A percentile compares a stretch with the other conserved stretches of the same genome.
Evolutionary conservation across 23 tunicate species (phyloP).

Genomic region (Ascidia mentula): DNA sequence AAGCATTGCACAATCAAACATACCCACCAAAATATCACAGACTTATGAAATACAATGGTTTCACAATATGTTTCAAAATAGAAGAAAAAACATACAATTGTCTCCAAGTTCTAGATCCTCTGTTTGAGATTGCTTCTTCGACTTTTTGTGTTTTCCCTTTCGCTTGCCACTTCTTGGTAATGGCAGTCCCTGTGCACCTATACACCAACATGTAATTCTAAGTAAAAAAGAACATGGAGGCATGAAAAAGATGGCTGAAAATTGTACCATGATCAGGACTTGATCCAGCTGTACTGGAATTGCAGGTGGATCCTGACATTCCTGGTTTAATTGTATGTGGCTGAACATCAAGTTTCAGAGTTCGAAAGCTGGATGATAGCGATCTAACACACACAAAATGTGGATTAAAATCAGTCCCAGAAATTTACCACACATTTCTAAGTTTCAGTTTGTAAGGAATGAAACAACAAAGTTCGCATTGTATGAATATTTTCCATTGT

Average conservation of each 20-base stretch:
- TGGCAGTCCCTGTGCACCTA: not conserved
- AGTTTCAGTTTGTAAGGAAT: too few relatives aligned
- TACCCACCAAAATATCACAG: too few relatives aligned
- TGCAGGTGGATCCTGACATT: not conserved
- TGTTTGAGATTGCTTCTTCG: constrained; percentile 2
- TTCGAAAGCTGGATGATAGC: constrained; percentile 54
- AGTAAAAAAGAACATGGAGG: too few relatives aligned
- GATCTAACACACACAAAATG: too few relatives aligned
- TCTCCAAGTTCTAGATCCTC: constrained; percentile 41
- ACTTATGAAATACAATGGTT: too few relatives aligned
- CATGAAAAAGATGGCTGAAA: not conserved
- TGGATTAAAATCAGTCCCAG: not conserved
- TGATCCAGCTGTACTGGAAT: constrained; percentile 11
- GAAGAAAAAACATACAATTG: constrained; percentile 24
- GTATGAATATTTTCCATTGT: too few relatives aligned
- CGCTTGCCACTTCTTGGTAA: constrained; percentile 1
- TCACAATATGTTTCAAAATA: not conserved
- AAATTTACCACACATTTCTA: too few relatives aligned
- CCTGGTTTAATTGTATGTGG: not conserved
- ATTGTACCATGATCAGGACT: constrained; percentile 9
- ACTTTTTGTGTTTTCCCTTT: constrained; percentile 22
- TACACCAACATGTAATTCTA: too few relatives aligned
- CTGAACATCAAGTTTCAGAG: constrained; percentile 31
- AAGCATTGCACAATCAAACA: too few relatives aligned
- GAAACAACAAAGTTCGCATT: too few relatives aligned